Percentiles rank a stretch among this genome's conserved stretches.
phyloP scores from a whole-genome alignment of 2,888 invertebrate species.

The Sinodicranocentrus sp. region DNA sequence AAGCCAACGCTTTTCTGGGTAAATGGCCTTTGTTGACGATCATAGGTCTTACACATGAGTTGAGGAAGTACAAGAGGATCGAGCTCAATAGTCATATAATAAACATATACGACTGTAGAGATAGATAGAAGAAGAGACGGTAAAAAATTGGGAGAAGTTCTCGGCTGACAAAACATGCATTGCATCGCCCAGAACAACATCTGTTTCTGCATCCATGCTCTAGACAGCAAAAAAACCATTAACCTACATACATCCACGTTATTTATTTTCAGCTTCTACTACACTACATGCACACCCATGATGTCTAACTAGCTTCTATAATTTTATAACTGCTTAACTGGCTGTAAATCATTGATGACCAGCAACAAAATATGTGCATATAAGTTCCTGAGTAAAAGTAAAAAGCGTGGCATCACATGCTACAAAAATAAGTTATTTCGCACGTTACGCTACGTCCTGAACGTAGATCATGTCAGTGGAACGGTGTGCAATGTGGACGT shows the following conservation, averaged over 20 bases:
- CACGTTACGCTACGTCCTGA: too few relatives aligned
- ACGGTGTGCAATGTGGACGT: too few relatives aligned
- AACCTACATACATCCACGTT: constrained; percentile 48
- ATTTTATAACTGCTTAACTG: constrained; percentile 38
- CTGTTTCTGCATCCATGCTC: constrained; percentile 63
- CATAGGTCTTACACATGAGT: not conserved
- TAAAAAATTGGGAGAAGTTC: not conserved
- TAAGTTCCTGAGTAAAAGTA: too few relatives aligned
- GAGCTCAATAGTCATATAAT: constrained; percentile 10
- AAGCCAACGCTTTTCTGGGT: constrained; percentile 11
- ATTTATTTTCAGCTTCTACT: constrained; percentile 39
- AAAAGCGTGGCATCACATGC: too few relatives aligned
- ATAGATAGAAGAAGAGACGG: constrained; percentile 13
- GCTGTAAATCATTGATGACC: constrained; percentile 52
- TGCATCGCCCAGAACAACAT: constrained; percentile 26
- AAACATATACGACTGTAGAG: not conserved
- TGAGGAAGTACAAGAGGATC: not conserved
- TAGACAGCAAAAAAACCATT: constrained; percentile 62
- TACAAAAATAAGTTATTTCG: too few relatives aligned
- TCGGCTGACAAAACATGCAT: constrained; percentile 14
- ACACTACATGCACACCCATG: constrained; percentile 17
- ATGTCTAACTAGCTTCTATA: constrained; percentile 38
- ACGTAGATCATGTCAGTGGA: too few relatives aligned
- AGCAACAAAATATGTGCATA: not conserved
- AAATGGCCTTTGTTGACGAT: constrained; percentile 30